These are phyloP conservation scores for Trichacis sp. DNA, from an alignment of 2,888 invertebrate genomes.

Conservation along the genomic window DNA sequence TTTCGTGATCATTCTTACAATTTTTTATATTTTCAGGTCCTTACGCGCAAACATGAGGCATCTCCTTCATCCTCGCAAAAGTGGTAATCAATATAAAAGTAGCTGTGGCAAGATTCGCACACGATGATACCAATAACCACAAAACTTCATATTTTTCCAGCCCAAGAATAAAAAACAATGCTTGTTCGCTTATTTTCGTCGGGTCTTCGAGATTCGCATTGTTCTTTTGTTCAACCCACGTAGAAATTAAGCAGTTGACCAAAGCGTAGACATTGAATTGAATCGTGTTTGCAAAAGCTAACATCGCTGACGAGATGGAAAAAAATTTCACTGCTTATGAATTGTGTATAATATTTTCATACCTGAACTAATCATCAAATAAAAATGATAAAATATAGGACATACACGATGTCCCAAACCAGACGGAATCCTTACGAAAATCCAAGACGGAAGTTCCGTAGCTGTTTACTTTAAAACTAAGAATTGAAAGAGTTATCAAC, in stretches of 20 bases:
- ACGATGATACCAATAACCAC: conserved; percentile 48
- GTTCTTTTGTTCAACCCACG: conserved; percentile 51
- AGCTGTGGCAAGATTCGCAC: conserved; percentile 40
- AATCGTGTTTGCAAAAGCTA: conserved; percentile 50
- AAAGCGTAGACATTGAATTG: conserved; percentile 51
- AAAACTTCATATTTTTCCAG: conserved; percentile 52
- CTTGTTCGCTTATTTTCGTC: background rate
- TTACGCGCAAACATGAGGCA: conserved; percentile 49
- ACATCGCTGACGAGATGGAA: conserved; percentile 43
- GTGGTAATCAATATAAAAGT: conserved; percentile 40
- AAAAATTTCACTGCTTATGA: no score
- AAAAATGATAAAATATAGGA: no score
- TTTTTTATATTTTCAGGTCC: no score
- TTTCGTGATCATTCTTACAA: no score
- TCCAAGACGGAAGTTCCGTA: no score
- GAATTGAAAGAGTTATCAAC: no score
- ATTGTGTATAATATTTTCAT: no score
- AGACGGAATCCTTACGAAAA: no score
- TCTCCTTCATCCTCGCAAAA: conserved; percentile 41
- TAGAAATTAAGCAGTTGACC: conserved; percentile 51
- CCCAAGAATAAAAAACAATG: conserved; percentile 34
- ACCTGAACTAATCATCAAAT: no score
- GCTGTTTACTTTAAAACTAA: no score
- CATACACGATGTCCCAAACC: no score
- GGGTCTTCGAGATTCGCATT: background rate